A percentile compares a stretch with the other conserved stretches of the same genome.
These are phyloP conservation scores for Astur gentilis DNA, from an alignment of 2,113 vertebrate genomes.

Conservation along the genomic window DNA sequence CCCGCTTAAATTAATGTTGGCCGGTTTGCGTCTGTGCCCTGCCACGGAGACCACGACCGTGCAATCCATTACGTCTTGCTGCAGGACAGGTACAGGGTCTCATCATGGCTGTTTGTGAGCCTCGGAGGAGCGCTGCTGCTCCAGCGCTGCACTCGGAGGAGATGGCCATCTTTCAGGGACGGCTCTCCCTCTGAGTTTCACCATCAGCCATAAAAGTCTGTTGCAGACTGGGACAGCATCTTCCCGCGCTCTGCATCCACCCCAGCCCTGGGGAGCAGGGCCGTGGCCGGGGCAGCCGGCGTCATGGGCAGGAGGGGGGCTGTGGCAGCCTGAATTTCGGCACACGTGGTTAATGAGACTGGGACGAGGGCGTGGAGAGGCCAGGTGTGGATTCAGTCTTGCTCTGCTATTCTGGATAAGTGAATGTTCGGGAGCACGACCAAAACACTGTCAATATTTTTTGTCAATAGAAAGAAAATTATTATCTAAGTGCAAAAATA, in stretches of 20 bases:
- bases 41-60: rapidly evolving
- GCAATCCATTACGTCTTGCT: rapidly evolving
- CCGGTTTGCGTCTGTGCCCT: not conserved
- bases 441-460: rapidly evolving
- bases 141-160: no score
- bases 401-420: not conserved
- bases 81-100: not conserved
- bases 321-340: not conserved
- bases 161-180: no score
- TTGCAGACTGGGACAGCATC: not conserved
- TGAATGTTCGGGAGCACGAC: not conserved
- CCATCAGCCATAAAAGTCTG: not conserved
- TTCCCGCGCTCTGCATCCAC: rapidly evolving
- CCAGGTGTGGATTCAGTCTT: not conserved
- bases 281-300: not conserved
- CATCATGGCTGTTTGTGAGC: rapidly evolving
- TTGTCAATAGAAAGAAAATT: not conserved
- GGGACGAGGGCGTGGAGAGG: not conserved
- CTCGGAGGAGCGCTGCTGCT: not conserved
- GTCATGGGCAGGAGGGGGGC: not conserved
- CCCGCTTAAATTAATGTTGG: no score
- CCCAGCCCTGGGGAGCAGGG: not conserved
- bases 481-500: rapidly evolving
- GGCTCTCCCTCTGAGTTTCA: no score
- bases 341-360: not conserved